Conservation (phyloP, 2,888 invertebrate species). For the Plebejus argus region DNA sequence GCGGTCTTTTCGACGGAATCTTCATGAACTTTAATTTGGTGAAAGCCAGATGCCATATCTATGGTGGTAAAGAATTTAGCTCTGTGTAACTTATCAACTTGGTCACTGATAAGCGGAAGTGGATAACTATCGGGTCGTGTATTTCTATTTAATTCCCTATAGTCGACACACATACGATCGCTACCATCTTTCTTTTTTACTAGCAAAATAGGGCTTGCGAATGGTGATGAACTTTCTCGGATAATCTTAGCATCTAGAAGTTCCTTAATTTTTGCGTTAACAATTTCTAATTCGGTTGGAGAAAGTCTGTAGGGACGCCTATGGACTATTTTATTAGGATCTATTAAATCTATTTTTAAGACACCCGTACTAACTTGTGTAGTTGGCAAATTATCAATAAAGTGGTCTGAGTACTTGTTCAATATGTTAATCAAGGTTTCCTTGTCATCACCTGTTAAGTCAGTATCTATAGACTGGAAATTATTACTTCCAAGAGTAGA, state of each 20-base stretch:
- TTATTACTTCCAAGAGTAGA: too few relatives aligned
- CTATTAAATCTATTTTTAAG: constrained; percentile 36
- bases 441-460: too few relatives aligned
- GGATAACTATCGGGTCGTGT: constrained; percentile 33
- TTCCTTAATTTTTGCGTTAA: too few relatives aligned
- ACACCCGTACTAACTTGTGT: constrained; percentile 29
- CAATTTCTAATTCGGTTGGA: neutral
- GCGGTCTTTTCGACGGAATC: too few relatives aligned
- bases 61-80: too few relatives aligned
- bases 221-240: constrained; percentile 33
- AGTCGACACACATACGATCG: constrained; percentile 44
- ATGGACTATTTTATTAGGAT: constrained; percentile 29
- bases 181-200: constrained; percentile 33
- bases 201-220: constrained; percentile 43
- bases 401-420: constrained; percentile 34
- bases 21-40: too few relatives aligned
- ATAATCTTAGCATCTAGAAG: constrained; percentile 45
- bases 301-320: constrained; percentile 34
- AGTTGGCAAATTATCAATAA: constrained; percentile 29
- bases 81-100: too few relatives aligned
- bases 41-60: too few relatives aligned
- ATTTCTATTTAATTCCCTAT: constrained; percentile 44
- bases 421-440: constrained; percentile 29
- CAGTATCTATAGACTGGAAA: too few relatives aligned
- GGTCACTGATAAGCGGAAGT: too few relatives aligned